Evolutionary conservation across 2,888 invertebrate genomes (phyloP).

Genomic region (Leptothorax acervorum): DNA sequence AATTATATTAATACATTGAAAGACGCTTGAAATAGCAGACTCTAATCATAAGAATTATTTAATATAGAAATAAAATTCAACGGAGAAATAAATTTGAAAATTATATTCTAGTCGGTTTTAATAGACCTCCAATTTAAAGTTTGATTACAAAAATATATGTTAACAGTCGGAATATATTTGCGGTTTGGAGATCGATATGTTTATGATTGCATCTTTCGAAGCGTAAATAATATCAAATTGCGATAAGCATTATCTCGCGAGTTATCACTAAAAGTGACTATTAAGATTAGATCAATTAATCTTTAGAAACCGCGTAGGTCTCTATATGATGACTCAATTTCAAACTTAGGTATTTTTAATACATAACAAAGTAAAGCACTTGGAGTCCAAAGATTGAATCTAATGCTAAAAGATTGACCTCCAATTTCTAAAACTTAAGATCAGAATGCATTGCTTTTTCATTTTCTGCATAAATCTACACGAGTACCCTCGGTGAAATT

Average conservation of each 20-base stretch:
- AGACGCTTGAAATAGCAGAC: background rate
- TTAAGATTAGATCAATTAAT: background rate
- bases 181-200: no score
- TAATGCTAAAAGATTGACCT: background rate
- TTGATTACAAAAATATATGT: background rate
- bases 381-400: background rate
- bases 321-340: background rate
- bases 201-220: background rate
- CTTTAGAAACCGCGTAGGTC: background rate
- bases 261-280: background rate
- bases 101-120: background rate
- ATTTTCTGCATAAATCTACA: background rate
- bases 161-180: background rate
- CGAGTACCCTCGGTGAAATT: background rate
- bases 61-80: background rate
- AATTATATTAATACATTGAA: background rate
- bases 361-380: background rate
- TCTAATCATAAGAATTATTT: background rate
- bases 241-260: conserved; percentile 11
- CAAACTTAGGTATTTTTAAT: background rate
- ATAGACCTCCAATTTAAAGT: background rate
- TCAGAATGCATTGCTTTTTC: background rate
- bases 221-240: background rate
- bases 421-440: background rate
- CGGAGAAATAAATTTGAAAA: background rate